phyloP scores from a whole-genome alignment of 2,888 invertebrate species.

The Lepidonotus clava region DNA sequence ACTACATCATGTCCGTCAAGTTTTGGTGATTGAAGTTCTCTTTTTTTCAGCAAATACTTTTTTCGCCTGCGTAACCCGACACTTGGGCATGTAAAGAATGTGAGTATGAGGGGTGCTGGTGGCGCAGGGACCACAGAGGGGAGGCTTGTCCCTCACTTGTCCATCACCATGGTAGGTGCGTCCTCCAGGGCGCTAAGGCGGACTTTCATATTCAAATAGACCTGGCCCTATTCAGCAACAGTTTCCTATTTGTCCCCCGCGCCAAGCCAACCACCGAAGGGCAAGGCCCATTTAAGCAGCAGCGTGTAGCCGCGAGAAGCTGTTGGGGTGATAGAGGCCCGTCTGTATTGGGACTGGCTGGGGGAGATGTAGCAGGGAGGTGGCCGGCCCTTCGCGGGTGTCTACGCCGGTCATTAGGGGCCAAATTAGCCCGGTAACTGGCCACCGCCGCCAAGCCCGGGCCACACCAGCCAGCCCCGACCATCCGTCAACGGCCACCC shows the following conservation, averaged over 20 bases:
- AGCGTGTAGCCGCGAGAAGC: too few relatives aligned
- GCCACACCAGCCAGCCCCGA: not conserved
- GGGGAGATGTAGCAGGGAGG: not conserved
- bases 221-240: not conserved
- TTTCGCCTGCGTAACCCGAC: too few relatives aligned
- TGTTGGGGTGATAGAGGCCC: too few relatives aligned
- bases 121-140: too few relatives aligned
- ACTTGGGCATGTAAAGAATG: too few relatives aligned
- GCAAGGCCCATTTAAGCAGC: not conserved
- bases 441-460: not conserved
- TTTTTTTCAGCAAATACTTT: too few relatives aligned
- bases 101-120: too few relatives aligned
- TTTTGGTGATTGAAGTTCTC: too few relatives aligned
- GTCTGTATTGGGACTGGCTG: too few relatives aligned
- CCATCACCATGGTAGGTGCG: not conserved
- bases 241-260: not conserved
- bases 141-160: not conserved
- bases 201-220: slow-evolving; percentile 4
- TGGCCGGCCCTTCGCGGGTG: not conserved
- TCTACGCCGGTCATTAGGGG: not conserved
- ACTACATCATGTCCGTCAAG: too few relatives aligned
- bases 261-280: not conserved
- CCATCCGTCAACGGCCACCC: not conserved
- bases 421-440: slow-evolving; percentile 36
- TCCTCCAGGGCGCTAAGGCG: not conserved